These are phyloP conservation scores for Oreonectes daqikongensis DNA, from an alignment of 2,797 vertebrate species.

Conservation along the genomic window DNA sequence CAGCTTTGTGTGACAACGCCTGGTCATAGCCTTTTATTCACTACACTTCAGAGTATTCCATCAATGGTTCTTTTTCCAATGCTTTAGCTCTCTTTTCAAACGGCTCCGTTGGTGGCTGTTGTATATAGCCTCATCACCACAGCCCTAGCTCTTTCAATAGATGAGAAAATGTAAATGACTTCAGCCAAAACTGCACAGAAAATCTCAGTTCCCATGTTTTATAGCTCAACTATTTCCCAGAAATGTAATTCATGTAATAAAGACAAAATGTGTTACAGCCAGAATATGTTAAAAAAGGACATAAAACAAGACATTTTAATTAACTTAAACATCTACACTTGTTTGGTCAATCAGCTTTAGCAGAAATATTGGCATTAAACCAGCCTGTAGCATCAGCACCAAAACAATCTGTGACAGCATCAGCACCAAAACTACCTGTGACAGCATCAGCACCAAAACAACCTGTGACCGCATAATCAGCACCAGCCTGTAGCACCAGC, in stretches of 20 bases:
- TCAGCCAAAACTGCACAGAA: constrained; percentile 13
- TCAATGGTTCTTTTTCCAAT: constrained; percentile 41
- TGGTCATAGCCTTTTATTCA: constrained; percentile 13
- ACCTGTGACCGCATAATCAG: too few species aligned
- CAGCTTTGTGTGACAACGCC: not conserved
- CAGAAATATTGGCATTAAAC: not conserved
- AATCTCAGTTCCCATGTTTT: constrained; percentile 16
- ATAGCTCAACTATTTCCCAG: not conserved
- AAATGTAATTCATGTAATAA: not conserved
- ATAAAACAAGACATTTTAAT: not conserved
- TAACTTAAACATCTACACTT: not conserved
- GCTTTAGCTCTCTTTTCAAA: constrained; percentile 10
- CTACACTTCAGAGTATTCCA: constrained; percentile 16
- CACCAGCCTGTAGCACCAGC: too few species aligned
- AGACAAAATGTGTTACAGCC: not conserved
- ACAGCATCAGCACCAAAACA: too few species aligned
- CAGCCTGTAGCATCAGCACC: not conserved
- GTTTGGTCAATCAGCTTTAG: not conserved
- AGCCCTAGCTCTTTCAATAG: constrained; percentile 19
- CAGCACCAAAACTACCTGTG: not conserved
- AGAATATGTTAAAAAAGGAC: not conserved
- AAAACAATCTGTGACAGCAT: not conserved
- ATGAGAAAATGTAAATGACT: constrained; percentile 35
- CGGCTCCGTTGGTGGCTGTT: constrained; percentile 2
- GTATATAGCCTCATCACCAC: constrained; percentile 1